Percentiles rank a stretch among this genome's conserved stretches.
Conservation (phyloP, 2,113 vertebrate genomes). For the Smithornis capensis region DNA sequence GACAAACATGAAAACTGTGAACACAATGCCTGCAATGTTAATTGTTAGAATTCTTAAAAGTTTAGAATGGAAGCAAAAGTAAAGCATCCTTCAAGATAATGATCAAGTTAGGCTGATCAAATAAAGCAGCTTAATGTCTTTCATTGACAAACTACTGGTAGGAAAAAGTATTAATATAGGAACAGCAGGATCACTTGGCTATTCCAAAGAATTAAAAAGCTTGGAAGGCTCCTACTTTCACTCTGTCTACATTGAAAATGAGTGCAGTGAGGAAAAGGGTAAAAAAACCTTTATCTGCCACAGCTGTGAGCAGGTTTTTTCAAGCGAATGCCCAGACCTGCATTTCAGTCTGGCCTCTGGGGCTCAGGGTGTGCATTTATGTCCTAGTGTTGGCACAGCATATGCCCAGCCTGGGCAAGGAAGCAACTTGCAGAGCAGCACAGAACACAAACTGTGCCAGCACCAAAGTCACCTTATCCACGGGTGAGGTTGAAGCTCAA, state of each 20-base stretch:
- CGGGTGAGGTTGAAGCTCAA: not conserved
- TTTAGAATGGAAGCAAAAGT: not conserved
- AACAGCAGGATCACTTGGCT: not conserved
- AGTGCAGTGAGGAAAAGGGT: not conserved
- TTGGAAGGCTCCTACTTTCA: not conserved
- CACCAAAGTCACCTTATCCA: rapidly evolving
- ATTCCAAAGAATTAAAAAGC: not conserved
- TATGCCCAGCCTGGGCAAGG: not conserved
- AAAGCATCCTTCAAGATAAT: not conserved
- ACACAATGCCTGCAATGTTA: not conserved
- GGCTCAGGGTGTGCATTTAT: not conserved
- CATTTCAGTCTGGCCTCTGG: not conserved
- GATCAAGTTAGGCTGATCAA: not conserved
- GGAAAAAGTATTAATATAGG: not conserved
- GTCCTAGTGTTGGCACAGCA: too few relatives aligned
- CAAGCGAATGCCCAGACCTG: rapidly evolving
- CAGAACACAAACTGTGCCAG: not conserved
- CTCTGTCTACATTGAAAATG: not conserved
- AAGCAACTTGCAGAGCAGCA: not conserved
- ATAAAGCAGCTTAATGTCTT: not conserved
- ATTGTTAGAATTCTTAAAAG: not conserved
- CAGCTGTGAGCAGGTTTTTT: not conserved
- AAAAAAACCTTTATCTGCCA: not conserved
- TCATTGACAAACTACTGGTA: not conserved
- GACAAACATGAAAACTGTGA: not conserved